Evolutionary conservation across 2,888 invertebrate genomes (phyloP), one percentile per base, ranked within the genome.

Genomic region (Drosophila putrida): DNA sequence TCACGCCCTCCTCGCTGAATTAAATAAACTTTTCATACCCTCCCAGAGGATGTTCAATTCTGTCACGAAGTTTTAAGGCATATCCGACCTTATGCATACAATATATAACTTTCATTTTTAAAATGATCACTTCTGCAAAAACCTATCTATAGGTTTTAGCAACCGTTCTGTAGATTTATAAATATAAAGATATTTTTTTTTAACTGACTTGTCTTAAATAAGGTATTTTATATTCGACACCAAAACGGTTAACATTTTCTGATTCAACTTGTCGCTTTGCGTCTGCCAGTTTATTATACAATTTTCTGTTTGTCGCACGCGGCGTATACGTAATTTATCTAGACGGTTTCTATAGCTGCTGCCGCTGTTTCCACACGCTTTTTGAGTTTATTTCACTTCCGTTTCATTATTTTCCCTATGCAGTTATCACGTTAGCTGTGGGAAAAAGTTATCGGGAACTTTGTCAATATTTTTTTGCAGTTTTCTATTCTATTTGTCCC

Each of bases 311-410:
- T 46, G 77, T 53, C 70, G 41, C 65, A 74, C 71, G 71, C 58
- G 46, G 78, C 78, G 78, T 79, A 78, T 80, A 68, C 74, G 74
- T 79, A 68, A 79, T 80, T 58, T 80, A 66, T 68, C 36, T 53
- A 39, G 53, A 15, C 35, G 62, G 50, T 61, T 61, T 58, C 54
- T 55, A 31, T 36, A 41, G 54, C 44, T 55, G 67, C 63, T 49
- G 58, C 41, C 27, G 33, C 36, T 27, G 53, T 38, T 38, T 25
- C 55, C 39, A 58, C 53, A 64, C 72, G 66, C 35, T 54, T 64
- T 60, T 49, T 49, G 41, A 68, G 74, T 58, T 73, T 69, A 74
- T 74, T 78, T 78, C 78, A 75, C 58, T 78, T 78, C 75, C 78
- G 58, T 47, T 74, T 46, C 63, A 55, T 75, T 71, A 75, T 66